These are phyloP conservation scores for Drosophila austrosaltans DNA, from an alignment of 2,888 invertebrate species.

Conservation along the genomic window DNA sequence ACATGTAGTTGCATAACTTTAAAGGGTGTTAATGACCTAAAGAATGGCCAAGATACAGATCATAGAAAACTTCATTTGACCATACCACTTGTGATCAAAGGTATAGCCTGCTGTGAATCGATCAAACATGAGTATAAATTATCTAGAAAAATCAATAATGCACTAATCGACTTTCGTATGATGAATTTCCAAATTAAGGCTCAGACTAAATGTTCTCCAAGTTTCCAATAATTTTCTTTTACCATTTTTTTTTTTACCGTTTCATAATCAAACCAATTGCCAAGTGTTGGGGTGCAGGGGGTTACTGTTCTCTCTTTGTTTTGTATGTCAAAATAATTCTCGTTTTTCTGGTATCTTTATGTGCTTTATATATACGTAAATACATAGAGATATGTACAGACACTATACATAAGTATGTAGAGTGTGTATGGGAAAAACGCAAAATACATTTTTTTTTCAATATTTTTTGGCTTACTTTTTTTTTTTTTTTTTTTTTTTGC, in stretches of 20 bases:
- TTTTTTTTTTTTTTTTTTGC: constrained; percentile 1
- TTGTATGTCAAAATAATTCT: constrained; percentile 71
- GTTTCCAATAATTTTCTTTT: constrained; percentile 15
- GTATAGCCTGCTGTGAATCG: too few relatives aligned
- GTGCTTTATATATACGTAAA: constrained; percentile 49
- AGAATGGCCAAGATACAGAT: neutral
- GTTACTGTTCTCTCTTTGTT: constrained; percentile 48
- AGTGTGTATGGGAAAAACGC: constrained; percentile 7
- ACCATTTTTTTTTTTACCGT: constrained; percentile 27
- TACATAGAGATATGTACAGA: neutral
- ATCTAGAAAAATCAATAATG: too few relatives aligned
- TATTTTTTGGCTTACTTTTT: constrained; percentile 12
- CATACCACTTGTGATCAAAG: neutral
- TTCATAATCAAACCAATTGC: constrained; percentile 59
- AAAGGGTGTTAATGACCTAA: constrained; percentile 2
- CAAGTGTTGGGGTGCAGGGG: constrained; percentile 16
- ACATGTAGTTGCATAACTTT: neutral
- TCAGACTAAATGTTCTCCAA: neutral
- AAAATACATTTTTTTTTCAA: constrained; percentile 35
- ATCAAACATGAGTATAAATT: too few relatives aligned
- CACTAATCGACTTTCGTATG: too few relatives aligned
- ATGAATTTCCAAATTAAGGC: too few relatives aligned
- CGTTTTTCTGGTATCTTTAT: constrained; percentile 64
- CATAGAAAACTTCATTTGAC: neutral
- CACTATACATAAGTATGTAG: constrained; percentile 8